These are phyloP conservation scores for Leptocoma aspasia DNA, from an alignment of 2,113 vertebrate species.

Conservation along the genomic window DNA sequence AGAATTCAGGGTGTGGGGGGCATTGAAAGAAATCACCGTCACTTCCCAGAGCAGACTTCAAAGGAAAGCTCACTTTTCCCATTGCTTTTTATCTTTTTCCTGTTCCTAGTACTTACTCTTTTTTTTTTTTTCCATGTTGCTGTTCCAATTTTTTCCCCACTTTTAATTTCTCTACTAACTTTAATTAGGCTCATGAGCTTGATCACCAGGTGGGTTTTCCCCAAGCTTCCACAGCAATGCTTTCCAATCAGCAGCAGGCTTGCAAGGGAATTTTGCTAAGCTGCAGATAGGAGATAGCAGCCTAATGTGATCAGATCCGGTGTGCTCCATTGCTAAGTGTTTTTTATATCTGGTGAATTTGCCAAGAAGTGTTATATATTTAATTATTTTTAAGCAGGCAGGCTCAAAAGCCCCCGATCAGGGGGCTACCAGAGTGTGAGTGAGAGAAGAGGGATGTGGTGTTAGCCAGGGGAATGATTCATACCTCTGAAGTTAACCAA, in stretches of 20 bases:
- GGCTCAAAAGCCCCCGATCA: neutral
- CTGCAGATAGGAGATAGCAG: conserved; percentile 33
- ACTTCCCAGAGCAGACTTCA: neutral
- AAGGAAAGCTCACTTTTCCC: neutral
- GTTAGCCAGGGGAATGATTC: neutral
- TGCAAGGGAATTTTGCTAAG: conserved; percentile 34
- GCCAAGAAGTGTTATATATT: conserved; percentile 39
- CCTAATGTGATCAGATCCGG: neutral
- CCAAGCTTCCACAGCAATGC: conserved; percentile 46
- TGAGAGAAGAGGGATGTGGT: neutral
- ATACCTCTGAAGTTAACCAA: conserved; percentile 6
- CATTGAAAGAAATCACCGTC: neutral
- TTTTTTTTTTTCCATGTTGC: neutral
- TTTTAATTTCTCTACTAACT: conserved; percentile 71
- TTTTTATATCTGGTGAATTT: conserved; percentile 7
- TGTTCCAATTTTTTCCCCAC: neutral
- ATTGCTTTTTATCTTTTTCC: conserved; percentile 16
- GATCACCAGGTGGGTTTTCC: conserved; percentile 74
- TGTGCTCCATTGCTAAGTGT: conserved; percentile 4
- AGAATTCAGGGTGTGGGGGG: neutral
- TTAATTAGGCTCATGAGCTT: conserved; percentile 72
- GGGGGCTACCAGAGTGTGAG: neutral
- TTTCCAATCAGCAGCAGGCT: conserved; percentile 50
- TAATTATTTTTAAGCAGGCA: conserved; percentile 49
- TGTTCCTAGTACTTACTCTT: neutral